Base-by-base conservation (phyloP, 2,797 vertebrate genomes). In the Scolopax rusticola region DNA sequence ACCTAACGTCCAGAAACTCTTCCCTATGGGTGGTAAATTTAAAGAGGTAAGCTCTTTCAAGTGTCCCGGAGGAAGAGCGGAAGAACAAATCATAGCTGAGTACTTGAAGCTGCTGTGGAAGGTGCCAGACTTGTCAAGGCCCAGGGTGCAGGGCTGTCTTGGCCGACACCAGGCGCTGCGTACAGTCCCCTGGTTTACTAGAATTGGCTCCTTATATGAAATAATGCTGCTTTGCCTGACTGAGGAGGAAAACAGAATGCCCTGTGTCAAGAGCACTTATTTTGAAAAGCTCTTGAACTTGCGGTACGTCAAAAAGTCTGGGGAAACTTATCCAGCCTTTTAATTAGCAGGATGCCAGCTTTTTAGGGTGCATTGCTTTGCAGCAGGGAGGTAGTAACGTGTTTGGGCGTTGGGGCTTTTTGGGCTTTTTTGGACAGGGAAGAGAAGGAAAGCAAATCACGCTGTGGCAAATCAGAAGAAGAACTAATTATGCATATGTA, bases 221-320 rank as follows among this genome's bases (percentile, higher is more conserved):
- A 74, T 63, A 41, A 41, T 0, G 0, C 48, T 77, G n/a, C 48
- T 51, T 77, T 90, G 81, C 60, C 68, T 57, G 78, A 32, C 25
- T 53, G 19, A 87, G 68, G 68, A 92, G 87, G 45, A 77, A 87
- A 90, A 40, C 81, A 51, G 57, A 85, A 80, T 70, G 75, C 45
- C 64, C 81, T 36, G 64, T 89, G 81, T 96, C 90, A 90, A 92
- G 89, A 93, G 81, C 87, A 85, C 48, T 83, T 95, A 64, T 6
- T 96, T 83, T 92, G 78, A 96, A 91, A 96, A 87, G 81, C 92
- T 91, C 87, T 96, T 92, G 81, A 93, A 85, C 71, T 92, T 93
- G 64, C 41, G 93, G 60, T 74, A 77, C 76, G 70, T 85, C 89
- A 87, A 84, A 90, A 88, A 47, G 28, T 84, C 84, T 90, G 67